Percentiles rank a stretch among this genome's conserved stretches.
phyloP scores from a whole-genome alignment of 2,888 invertebrate species.

The Chymomyza fuscimana region DNA sequence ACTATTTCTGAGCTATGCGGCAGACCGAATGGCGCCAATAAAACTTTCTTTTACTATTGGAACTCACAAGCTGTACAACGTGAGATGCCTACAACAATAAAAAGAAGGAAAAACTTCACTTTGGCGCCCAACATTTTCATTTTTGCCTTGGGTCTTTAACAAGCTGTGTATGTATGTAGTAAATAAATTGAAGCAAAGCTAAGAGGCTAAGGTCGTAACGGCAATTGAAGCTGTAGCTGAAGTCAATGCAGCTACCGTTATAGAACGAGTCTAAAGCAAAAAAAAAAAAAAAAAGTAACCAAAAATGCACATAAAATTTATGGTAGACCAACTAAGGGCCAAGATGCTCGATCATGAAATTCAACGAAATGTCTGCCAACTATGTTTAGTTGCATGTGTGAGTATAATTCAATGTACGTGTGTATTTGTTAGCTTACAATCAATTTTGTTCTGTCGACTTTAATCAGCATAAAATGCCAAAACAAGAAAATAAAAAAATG shows the following conservation, averaged over 20 bases:
- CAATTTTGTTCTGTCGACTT: conserved; percentile 31
- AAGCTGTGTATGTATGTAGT: background rate
- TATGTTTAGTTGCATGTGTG: background rate
- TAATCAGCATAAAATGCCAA: conserved; percentile 46
- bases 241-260: conserved; percentile 1
- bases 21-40: conserved; percentile 70
- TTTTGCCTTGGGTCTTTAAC: background rate
- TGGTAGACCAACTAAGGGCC: conserved; percentile 1
- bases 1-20: conserved; percentile 47
- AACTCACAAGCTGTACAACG: conserved; percentile 8
- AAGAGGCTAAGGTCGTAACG: background rate
- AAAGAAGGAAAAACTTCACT: background rate
- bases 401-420: background rate
- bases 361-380: conserved; percentile 9
- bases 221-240: background rate
- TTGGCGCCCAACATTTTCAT: background rate
- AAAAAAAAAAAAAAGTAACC: conserved; percentile 30
- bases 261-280: background rate
- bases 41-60: conserved; percentile 52
- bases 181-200: background rate
- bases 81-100: background rate
- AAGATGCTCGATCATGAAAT: background rate
- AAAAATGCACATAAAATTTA: conserved; percentile 41
- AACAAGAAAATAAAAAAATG: conserved; percentile 32
- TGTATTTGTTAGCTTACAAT: conserved; percentile 25